A percentile compares a stretch with the other conserved stretches of the same genome.
Conservation (phyloP, 2,888 invertebrate genomes). For the Autographa pulchrina region DNA sequence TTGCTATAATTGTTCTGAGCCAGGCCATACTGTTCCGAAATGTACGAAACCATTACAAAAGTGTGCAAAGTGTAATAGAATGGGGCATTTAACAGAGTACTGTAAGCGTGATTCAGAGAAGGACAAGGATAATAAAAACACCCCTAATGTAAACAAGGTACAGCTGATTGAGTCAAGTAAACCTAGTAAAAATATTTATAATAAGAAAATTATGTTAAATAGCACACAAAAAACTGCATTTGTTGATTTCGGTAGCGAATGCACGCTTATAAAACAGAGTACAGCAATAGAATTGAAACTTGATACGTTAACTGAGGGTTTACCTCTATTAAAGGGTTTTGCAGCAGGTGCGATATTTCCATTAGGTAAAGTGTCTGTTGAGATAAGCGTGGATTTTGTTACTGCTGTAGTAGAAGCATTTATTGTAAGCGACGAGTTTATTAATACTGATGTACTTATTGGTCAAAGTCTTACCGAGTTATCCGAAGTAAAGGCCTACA, state of each 20-base stretch:
- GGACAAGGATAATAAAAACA: neutral
- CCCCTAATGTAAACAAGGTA: neutral
- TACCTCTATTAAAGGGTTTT: neutral
- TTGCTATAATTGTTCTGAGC: constrained; percentile 7
- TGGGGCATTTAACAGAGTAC: neutral
- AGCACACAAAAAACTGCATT: neutral
- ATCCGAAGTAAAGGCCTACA: neutral
- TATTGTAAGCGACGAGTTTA: neutral
- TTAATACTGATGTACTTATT: neutral
- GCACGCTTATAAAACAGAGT: neutral
- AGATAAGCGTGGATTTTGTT: constrained; percentile 4
- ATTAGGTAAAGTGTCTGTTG: constrained; percentile 8
- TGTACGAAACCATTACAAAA: constrained; percentile 3
- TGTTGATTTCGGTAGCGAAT: constrained; percentile 4
- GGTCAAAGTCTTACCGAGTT: neutral
- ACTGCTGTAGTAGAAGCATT: neutral
- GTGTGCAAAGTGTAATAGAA: neutral
- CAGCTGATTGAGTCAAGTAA: neutral
- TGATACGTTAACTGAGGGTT: neutral
- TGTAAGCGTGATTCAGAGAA: neutral
- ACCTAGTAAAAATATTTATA: neutral
- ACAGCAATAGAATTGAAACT: neutral
- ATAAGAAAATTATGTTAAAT: neutral
- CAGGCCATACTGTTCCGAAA: constrained; percentile 7
- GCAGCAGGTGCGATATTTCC: neutral